Evolutionary conservation across 2,888 invertebrate species (phyloP).

Genomic region (Caenorhabditis sp.): DNA sequence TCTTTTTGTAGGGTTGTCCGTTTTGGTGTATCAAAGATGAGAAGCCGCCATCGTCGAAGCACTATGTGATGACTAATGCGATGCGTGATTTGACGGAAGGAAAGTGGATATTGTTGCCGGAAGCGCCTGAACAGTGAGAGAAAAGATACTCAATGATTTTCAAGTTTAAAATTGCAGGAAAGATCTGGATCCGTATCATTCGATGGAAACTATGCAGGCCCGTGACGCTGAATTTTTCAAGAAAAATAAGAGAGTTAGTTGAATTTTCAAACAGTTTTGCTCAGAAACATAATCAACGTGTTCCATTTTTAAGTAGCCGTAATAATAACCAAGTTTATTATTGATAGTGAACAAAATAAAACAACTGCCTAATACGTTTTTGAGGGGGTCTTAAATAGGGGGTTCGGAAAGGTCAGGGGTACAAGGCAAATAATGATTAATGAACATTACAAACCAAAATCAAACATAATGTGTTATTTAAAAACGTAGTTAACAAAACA

Average conservation of each 20-base stretch:
- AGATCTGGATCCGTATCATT: slow-evolving; percentile 2
- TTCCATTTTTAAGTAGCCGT: too few species aligned
- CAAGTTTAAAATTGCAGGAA: background rate
- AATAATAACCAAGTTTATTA: too few species aligned
- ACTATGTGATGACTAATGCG: background rate
- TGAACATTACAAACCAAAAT: too few species aligned
- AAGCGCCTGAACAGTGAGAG: background rate
- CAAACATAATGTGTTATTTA: too few species aligned
- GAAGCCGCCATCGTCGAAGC: background rate
- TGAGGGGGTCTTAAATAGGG: too few species aligned
- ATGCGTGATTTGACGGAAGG: slow-evolving; percentile 5
- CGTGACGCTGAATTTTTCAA: slow-evolving; percentile 8
- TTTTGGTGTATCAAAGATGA: slow-evolving; percentile 9
- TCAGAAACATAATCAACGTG: too few species aligned
- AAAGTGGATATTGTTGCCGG: background rate
- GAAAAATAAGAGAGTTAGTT: slow-evolving; percentile 4
- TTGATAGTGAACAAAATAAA: too few species aligned
- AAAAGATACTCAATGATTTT: background rate
- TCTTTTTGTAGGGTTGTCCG: slow-evolving; percentile 7
- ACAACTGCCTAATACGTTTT: too few species aligned
- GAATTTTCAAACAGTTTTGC: too few species aligned
- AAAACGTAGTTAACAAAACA: too few species aligned
- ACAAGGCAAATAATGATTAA: too few species aligned
- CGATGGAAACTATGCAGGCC: background rate
- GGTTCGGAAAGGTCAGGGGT: too few species aligned